phyloP scores from a whole-genome alignment of 1,140 invertebrate genomes.

The Cataglyphis hispanica region DNA sequence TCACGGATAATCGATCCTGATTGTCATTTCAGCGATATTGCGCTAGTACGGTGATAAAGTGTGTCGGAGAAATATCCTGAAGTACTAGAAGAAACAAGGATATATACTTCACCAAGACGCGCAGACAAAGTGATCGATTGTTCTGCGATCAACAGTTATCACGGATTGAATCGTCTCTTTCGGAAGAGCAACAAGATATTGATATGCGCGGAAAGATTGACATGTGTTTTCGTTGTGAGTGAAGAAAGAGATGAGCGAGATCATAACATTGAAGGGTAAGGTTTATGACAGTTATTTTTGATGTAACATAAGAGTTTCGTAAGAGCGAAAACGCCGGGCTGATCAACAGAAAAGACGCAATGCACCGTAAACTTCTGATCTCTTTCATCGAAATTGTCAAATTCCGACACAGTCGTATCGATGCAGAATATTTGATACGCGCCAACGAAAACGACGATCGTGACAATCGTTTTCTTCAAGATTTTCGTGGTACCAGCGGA shows the following conservation, averaged over 20 bases:
- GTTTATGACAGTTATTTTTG: neutral
- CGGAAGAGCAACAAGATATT: neutral
- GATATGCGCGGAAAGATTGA: neutral
- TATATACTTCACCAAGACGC: neutral
- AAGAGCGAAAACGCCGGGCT: neutral
- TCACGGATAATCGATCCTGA: neutral
- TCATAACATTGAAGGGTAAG: neutral
- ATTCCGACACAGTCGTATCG: neutral
- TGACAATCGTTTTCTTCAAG: neutral
- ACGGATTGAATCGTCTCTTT: neutral
- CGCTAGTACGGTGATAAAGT: neutral
- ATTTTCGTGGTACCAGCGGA: conserved; percentile 39
- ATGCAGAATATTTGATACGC: neutral
- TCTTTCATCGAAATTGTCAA: conserved; percentile 9
- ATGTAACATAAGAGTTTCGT: neutral
- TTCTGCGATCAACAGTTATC: neutral
- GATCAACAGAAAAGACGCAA: conserved; percentile 16
- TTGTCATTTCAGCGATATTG: neutral
- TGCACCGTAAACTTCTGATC: conserved; percentile 27
- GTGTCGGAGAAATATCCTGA: neutral
- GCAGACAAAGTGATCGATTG: neutral
- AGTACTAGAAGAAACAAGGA: neutral
- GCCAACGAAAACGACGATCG: neutral
- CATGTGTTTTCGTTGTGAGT: neutral
- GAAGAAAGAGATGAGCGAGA: neutral